phyloP scores from a whole-genome alignment of 2,113 vertebrate genomes.

The Bolborhynchus lineola region DNA sequence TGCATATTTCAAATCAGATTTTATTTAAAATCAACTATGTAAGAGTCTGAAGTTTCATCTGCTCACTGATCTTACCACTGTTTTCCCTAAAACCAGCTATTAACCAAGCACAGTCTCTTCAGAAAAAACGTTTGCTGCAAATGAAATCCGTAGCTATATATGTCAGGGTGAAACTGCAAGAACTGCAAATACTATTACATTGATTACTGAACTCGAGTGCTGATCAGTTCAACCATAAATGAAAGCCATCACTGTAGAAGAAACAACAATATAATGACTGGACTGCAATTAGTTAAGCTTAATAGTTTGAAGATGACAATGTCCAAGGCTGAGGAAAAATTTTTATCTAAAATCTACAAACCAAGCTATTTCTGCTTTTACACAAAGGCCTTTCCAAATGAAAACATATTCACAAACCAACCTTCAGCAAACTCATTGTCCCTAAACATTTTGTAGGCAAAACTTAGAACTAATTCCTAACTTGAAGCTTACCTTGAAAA shows the following conservation, averaged over 20 bases:
- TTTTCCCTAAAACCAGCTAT: not conserved
- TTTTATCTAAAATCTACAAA: not conserved
- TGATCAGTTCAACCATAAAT: not conserved
- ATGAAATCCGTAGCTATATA: not conserved
- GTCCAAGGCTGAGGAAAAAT: not conserved
- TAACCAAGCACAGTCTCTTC: not conserved
- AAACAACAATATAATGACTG: not conserved
- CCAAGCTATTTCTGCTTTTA: not conserved
- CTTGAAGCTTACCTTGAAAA: not conserved
- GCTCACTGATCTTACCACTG: not conserved
- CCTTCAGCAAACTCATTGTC: not conserved
- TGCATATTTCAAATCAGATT: not conserved
- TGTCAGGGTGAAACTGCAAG: not conserved
- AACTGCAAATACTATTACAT: not conserved
- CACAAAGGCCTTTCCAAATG: not conserved
- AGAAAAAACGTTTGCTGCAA: not conserved
- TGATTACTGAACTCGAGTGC: not conserved
- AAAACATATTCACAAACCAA: not conserved
- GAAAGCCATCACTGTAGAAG: not conserved
- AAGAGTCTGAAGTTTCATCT: not conserved
- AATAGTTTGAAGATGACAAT: not conserved
- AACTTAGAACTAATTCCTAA: not conserved
- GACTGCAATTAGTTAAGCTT: not conserved
- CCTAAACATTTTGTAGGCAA: not conserved
- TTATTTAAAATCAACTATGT: not conserved